Conservation (phyloP, 2,888 invertebrate species). For the Eristalis arbustorum region DNA sequence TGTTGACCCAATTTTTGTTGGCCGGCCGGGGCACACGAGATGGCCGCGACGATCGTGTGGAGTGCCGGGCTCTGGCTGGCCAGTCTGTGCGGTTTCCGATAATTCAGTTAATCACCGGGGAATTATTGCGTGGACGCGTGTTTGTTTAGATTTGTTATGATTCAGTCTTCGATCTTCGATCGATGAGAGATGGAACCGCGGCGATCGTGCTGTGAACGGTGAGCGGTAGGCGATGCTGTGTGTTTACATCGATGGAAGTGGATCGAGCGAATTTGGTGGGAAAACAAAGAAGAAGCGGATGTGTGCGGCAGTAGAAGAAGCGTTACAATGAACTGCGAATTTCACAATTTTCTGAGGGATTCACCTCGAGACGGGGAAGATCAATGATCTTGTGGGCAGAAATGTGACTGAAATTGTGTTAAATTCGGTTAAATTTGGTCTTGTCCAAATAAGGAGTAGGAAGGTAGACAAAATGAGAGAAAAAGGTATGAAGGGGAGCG, state of each 20-base stretch:
- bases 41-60: not conserved
- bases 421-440: too few species aligned
- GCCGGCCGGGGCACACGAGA: not conserved
- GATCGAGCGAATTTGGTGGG: not conserved
- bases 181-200: too few species aligned
- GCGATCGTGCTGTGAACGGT: not conserved
- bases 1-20: constrained; percentile 58
- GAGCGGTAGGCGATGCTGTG: not conserved
- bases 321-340: not conserved
- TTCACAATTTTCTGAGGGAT: not conserved
- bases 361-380: not conserved
- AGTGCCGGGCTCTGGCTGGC: not conserved
- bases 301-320: not conserved
- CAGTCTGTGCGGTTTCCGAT: constrained; percentile 44
- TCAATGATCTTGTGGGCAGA: too few species aligned
- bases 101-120: constrained; percentile 58
- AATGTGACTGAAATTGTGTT: too few species aligned
- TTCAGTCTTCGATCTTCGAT: constrained; percentile 53
- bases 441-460: too few species aligned
- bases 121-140: constrained; percentile 45
- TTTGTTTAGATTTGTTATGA: constrained; percentile 39
- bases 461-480: too few species aligned
- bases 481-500: too few species aligned
- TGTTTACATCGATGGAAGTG: not conserved
- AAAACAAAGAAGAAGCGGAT: constrained; percentile 10